phyloP scores from a whole-genome alignment of 2,113 vertebrate genomes.

The Addax nasomaculatus region DNA sequence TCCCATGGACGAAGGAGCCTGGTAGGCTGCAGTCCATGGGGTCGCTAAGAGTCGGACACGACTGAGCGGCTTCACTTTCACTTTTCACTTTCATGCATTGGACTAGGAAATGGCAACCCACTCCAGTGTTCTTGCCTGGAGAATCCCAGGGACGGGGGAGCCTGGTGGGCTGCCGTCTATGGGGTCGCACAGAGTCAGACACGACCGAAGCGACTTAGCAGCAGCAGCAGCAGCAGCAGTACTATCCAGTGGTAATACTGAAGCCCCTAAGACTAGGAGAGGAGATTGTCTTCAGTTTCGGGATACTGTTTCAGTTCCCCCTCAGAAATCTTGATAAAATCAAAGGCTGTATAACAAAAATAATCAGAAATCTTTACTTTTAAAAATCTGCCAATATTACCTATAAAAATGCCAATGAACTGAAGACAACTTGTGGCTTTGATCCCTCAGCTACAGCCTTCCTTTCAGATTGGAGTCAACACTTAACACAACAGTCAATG shows the following conservation, averaged over 20 bases:
- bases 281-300: background rate
- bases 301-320: background rate
- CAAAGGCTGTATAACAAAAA: background rate
- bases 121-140: too few relatives aligned
- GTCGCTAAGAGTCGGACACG: too few relatives aligned
- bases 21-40: too few relatives aligned
- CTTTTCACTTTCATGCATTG: too few relatives aligned
- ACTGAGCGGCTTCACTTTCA: too few relatives aligned
- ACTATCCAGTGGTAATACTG: conserved; percentile 29
- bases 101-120: too few relatives aligned
- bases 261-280: background rate
- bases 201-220: too few relatives aligned
- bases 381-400: background rate
- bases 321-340: background rate
- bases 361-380: background rate
- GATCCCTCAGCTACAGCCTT: background rate
- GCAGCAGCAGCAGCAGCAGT: background rate
- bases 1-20: too few relatives aligned
- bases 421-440: background rate
- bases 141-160: too few relatives aligned
- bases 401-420: conserved; percentile 10
- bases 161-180: too few relatives aligned
- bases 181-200: too few relatives aligned
- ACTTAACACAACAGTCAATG: background rate
- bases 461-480: background rate